Evolutionary conservation across 2,888 invertebrate genomes (phyloP).

Genomic region (Calameuta filiformis): DNA sequence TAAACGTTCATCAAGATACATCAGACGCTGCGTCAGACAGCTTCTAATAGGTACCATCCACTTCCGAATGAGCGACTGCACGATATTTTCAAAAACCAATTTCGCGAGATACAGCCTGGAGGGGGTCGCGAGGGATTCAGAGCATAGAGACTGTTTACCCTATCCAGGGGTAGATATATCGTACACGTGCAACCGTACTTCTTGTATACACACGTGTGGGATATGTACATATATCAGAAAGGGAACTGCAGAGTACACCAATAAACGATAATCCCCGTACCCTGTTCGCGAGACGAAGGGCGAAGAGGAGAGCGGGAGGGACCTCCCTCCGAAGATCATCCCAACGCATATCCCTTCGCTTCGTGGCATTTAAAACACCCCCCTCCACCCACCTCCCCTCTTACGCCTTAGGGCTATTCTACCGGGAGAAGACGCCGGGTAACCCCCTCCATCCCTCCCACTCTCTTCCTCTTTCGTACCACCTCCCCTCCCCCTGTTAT

Average conservation of each 20-base stretch:
- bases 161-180: slow-evolving; percentile 30
- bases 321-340: slow-evolving; percentile 5
- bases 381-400: neutral
- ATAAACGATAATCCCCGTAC: slow-evolving; percentile 43
- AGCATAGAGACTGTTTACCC: too few species aligned
- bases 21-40: too few species aligned
- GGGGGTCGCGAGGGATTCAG: neutral
- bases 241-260: slow-evolving; percentile 28
- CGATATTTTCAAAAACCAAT: slow-evolving; percentile 3
- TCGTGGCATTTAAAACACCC: slow-evolving; percentile 44
- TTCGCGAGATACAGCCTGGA: slow-evolving; percentile 1
- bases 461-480: neutral
- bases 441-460: slow-evolving; percentile 32
- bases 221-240: too few species aligned
- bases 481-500: neutral
- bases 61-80: neutral
- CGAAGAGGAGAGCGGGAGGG: slow-evolving; percentile 5
- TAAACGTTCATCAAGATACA: neutral
- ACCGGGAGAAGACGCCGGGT: slow-evolving; percentile 38
- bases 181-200: slow-evolving; percentile 46
- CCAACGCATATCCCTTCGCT: slow-evolving; percentile 17
- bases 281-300: slow-evolving; percentile 31
- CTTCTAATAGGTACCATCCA: neutral
- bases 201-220: slow-evolving; percentile 34
- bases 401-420: neutral